Percentiles rank a stretch among this genome's conserved stretches.
Conservation (phyloP, 2,888 invertebrate species). For the Blera fallax region DNA sequence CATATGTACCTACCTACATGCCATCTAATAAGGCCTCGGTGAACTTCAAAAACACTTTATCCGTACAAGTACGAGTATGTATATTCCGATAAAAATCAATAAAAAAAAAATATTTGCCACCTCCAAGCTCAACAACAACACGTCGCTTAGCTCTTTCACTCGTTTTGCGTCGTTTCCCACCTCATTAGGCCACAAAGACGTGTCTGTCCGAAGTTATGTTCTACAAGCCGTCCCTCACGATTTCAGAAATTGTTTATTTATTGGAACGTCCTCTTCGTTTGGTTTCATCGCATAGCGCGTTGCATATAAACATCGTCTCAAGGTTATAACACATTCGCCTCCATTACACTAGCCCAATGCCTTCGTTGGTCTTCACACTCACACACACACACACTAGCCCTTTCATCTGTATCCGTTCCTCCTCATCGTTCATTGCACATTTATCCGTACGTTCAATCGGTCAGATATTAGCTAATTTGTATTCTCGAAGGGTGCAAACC, state of each 20-base stretch:
- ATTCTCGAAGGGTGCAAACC: constrained; percentile 37
- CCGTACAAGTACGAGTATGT: too few relatives aligned
- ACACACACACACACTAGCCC: background rate
- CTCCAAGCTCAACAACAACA: background rate
- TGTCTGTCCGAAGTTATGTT: constrained; percentile 14
- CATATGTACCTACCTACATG: background rate
- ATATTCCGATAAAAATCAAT: background rate
- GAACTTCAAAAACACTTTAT: background rate
- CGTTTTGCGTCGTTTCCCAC: constrained; percentile 45
- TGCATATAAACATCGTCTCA: constrained; percentile 36
- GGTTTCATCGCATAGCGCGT: constrained; percentile 7
- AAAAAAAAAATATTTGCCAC: background rate
- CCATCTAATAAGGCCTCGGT: background rate
- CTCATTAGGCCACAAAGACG: constrained; percentile 67
- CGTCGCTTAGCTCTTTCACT: constrained; percentile 31
- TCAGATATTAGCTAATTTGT: constrained; percentile 49
- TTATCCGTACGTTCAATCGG: constrained; percentile 18
- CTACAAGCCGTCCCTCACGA: constrained; percentile 9
- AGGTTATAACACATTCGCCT: background rate
- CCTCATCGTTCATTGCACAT: background rate
- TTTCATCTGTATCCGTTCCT: background rate
- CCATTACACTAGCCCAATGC: constrained; percentile 24
- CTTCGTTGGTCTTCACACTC: background rate
- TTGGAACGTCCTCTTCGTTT: constrained; percentile 31
- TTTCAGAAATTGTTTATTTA: constrained; percentile 38